Evolutionary conservation across 2,888 invertebrate genomes (phyloP).

Genomic region (Tachina fera): DNA sequence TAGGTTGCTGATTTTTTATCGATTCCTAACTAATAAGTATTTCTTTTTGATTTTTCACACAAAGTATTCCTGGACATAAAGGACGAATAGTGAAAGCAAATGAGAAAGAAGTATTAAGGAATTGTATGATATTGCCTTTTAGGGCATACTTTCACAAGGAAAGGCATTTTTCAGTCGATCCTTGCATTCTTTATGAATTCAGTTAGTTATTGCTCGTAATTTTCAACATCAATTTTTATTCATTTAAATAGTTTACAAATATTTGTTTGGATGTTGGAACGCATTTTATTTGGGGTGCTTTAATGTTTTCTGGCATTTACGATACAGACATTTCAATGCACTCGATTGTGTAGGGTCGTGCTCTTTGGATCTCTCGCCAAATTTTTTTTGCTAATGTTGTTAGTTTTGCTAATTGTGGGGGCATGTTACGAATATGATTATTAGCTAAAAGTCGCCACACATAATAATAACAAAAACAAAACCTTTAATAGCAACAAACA

Average conservation of each 20-base stretch:
- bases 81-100: too few species aligned
- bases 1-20: too few species aligned
- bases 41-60: too few species aligned
- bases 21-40: too few species aligned
- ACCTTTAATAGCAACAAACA: slow-evolving; percentile 24
- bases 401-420: slow-evolving; percentile 26
- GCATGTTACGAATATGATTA: slow-evolving; percentile 29
- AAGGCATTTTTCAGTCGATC: slow-evolving; percentile 8
- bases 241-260: not conserved
- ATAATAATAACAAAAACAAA: slow-evolving; percentile 26
- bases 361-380: not conserved
- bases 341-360: slow-evolving; percentile 4
- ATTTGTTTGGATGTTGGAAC: not conserved
- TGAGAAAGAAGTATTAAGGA: too few species aligned
- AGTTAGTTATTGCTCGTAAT: not conserved
- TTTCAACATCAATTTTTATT: slow-evolving; percentile 10
- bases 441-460: slow-evolving; percentile 58
- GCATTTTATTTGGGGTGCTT: slow-evolving; percentile 49
- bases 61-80: too few species aligned
- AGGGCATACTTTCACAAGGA: not conserved
- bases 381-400: not conserved
- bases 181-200: not conserved
- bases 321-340: slow-evolving; percentile 55
- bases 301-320: slow-evolving; percentile 68
- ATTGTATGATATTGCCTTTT: too few species aligned